These are phyloP conservation scores for Tinea semifulvella DNA, from an alignment of 2,888 invertebrate species.

Conservation along the genomic window DNA sequence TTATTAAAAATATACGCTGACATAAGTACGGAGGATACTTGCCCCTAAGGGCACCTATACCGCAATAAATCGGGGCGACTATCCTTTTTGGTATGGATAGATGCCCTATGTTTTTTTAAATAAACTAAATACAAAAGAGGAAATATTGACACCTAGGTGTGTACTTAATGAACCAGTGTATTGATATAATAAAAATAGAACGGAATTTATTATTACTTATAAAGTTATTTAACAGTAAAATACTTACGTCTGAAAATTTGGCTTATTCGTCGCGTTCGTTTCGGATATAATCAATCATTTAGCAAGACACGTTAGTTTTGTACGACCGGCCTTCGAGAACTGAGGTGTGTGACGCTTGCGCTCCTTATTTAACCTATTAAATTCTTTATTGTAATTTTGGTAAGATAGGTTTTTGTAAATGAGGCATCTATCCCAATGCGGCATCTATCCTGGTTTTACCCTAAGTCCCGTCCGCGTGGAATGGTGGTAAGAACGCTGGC, in stretches of 20 bases:
- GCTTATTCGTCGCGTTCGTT: constrained; percentile 16
- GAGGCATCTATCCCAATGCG: no score
- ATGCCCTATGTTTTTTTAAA: constrained; percentile 19
- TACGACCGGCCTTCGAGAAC: neutral
- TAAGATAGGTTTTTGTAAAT: no score
- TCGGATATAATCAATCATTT: constrained; percentile 16
- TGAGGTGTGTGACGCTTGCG: neutral
- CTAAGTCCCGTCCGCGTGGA: no score
- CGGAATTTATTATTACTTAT: constrained; percentile 17
- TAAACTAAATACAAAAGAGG: constrained; percentile 19
- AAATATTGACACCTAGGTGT: constrained; percentile 18
- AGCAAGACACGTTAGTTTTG: neutral
- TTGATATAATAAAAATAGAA: constrained; percentile 19
- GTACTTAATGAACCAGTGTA: constrained; percentile 17
- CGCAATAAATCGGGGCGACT: constrained; percentile 19
- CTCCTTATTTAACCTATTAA: no score
- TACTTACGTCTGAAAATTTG: constrained; percentile 16
- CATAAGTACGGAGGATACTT: constrained; percentile 15
- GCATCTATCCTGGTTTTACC: no score
- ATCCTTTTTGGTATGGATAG: constrained; percentile 19
- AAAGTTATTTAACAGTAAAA: constrained; percentile 18
- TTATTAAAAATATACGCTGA: neutral
- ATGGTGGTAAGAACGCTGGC: no score
- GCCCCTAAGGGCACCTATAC: constrained; percentile 19
- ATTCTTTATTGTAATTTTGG: no score